Evolutionary conservation across 2,113 vertebrate genomes (phyloP).

Genomic region (Gallinago paraguaiae): DNA sequence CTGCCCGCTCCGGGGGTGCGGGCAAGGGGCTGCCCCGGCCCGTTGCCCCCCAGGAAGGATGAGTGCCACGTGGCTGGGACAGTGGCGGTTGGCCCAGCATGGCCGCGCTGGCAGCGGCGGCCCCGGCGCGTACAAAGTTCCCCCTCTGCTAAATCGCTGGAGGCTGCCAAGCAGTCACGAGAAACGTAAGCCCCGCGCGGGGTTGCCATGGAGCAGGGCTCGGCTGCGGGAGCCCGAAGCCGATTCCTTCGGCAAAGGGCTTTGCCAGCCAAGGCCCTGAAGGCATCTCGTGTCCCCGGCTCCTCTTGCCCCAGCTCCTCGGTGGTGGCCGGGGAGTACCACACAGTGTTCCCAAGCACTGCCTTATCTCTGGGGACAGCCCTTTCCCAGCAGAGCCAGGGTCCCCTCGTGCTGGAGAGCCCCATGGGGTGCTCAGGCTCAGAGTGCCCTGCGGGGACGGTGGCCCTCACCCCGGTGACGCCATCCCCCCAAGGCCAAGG

Average conservation of each 20-base stretch:
- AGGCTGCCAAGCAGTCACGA: constrained; percentile 68
- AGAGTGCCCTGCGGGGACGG: rapidly evolving
- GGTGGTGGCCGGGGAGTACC: rapidly evolving
- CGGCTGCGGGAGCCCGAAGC: not conserved
- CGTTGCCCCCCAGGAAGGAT: not conserved
- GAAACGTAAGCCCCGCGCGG: constrained; percentile 46
- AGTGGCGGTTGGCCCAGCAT: not conserved
- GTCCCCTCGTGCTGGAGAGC: not conserved
- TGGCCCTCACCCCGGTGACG: rapidly evolving
- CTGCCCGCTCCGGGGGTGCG: rapidly evolving
- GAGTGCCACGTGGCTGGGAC: not conserved
- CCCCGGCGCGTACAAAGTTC: constrained; percentile 16
- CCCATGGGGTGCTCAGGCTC: rapidly evolving
- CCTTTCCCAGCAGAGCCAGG: not conserved
- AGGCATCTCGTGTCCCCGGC: not conserved
- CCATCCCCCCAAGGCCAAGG: not conserved
- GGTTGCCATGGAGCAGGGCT: constrained; percentile 63
- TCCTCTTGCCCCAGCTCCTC: not conserved
- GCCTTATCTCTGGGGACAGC: not conserved
- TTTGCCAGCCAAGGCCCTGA: not conserved
- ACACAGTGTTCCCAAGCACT: rapidly evolving
- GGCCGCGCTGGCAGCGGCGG: not conserved
- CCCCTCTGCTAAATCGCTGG: constrained; percentile 57
- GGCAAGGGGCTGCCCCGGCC: not conserved
- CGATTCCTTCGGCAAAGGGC: not conserved